Percentiles rank a stretch among this genome's conserved stretches.
phyloP scores from a whole-genome alignment of 2,797 vertebrate species.

The Etheostoma perlongum region DNA sequence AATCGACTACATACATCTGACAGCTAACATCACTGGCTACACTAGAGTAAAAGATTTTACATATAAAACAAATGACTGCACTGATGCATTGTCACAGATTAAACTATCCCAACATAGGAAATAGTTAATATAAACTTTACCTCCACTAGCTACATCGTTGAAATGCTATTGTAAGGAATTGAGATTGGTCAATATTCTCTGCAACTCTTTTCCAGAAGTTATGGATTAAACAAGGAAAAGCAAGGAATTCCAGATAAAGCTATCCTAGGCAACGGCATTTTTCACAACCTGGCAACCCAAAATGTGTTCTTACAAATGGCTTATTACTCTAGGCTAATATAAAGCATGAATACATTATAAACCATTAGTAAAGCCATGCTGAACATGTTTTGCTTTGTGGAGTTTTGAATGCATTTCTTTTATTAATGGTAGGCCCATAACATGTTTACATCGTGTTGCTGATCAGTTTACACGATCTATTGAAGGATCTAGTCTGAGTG shows the following conservation, averaged over 20 bases:
- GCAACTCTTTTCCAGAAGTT: constrained; percentile 8
- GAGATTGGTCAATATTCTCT: background rate
- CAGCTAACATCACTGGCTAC: background rate
- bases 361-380: constrained; percentile 2
- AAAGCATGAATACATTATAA: background rate
- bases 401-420: background rate
- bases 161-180: background rate
- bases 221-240: constrained; percentile 18
- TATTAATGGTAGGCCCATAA: background rate
- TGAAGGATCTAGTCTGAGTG: no score
- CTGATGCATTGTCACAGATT: background rate
- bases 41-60: background rate
- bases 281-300: background rate
- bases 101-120: background rate
- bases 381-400: background rate
- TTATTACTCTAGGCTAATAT: background rate
- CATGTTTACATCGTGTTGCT: background rate
- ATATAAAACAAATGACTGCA: background rate
- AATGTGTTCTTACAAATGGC: background rate
- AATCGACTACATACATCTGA: background rate
- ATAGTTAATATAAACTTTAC: background rate
- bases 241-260: background rate
- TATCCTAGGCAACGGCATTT: constrained; percentile 1
- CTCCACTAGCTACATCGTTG: background rate
- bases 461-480: background rate